These are phyloP conservation scores for Cylloceria caligata DNA, from an alignment of 2,888 invertebrate species.

Conservation along the genomic window DNA sequence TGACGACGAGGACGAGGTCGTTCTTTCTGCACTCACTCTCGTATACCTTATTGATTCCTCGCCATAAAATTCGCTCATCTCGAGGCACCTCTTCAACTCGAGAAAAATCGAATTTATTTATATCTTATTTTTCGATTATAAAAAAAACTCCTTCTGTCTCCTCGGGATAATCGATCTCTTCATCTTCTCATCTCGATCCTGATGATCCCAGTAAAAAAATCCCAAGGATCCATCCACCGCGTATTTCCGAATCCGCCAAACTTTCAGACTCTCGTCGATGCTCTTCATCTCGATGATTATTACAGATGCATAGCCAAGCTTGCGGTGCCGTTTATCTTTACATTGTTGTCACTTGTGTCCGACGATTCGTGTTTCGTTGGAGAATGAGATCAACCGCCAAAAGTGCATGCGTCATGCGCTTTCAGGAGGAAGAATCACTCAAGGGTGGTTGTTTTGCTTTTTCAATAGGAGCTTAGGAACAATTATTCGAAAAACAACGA, in stretches of 20 bases:
- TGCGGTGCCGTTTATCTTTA: neutral
- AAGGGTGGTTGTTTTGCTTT: neutral
- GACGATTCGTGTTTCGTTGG: neutral
- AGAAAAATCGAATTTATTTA: slow-evolving; percentile 15
- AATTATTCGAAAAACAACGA: too few relatives aligned
- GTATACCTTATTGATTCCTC: slow-evolving; percentile 50
- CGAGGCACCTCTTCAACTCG: slow-evolving; percentile 38
- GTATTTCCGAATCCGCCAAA: slow-evolving; percentile 37
- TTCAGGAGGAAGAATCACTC: neutral
- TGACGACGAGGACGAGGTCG: slow-evolving; percentile 46
- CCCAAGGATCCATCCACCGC: slow-evolving; percentile 40
- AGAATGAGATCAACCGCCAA: neutral
- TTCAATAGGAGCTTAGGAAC: neutral
- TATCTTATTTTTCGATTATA: neutral
- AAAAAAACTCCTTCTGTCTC: neutral
- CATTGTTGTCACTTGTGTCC: slow-evolving; percentile 2
- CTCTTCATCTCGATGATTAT: slow-evolving; percentile 59
- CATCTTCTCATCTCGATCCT: slow-evolving; percentile 44
- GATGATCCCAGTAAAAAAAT: slow-evolving; percentile 52
- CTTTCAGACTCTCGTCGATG: slow-evolving; percentile 49
- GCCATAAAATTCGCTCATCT: slow-evolving; percentile 44
- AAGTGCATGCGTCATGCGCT: neutral
- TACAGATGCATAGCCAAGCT: slow-evolving; percentile 16
- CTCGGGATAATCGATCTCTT: slow-evolving; percentile 37
- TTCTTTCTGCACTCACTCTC: slow-evolving; percentile 48